Evolutionary conservation across 2,113 vertebrate species (phyloP).

Genomic region (Urocolius indicus): DNA sequence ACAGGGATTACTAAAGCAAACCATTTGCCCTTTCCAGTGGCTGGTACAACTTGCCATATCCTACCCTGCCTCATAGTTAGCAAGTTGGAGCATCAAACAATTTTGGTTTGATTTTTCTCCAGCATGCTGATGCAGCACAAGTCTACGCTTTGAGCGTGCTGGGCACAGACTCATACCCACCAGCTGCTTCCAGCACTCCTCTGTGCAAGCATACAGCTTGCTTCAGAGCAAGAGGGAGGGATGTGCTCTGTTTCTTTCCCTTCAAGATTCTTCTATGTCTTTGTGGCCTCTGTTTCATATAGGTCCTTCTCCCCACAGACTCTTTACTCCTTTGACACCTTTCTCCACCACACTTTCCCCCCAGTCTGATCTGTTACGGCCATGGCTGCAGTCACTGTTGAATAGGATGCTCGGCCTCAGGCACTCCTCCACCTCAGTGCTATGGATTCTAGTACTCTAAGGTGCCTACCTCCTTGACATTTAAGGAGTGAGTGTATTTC

Average conservation of each 20-base stretch:
- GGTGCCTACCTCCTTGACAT: neutral
- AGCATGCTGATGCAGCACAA: constrained; percentile 2
- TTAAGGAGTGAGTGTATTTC: neutral
- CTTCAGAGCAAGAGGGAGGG: neutral
- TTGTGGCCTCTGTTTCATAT: neutral
- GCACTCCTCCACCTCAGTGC: neutral
- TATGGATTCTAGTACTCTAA: neutral
- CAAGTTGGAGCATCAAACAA: neutral
- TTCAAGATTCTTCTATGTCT: neutral
- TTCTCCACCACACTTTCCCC: neutral
- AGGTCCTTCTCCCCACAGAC: neutral
- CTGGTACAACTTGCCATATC: neutral
- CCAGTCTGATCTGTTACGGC: neutral
- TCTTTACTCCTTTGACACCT: neutral
- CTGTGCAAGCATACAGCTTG: neutral
- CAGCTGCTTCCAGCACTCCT: neutral
- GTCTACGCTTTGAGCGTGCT: neutral
- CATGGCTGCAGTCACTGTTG: neutral
- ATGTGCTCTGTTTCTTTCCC: neutral
- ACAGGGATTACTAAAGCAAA: constrained; percentile 7
- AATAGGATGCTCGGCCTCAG: neutral
- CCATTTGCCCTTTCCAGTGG: neutral
- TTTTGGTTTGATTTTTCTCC: constrained; percentile 33
- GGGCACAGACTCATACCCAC: neutral
- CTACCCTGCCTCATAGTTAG: constrained; percentile 1